Conservation (phyloP, 2,113 vertebrate species). For the Litocranius walleri region DNA sequence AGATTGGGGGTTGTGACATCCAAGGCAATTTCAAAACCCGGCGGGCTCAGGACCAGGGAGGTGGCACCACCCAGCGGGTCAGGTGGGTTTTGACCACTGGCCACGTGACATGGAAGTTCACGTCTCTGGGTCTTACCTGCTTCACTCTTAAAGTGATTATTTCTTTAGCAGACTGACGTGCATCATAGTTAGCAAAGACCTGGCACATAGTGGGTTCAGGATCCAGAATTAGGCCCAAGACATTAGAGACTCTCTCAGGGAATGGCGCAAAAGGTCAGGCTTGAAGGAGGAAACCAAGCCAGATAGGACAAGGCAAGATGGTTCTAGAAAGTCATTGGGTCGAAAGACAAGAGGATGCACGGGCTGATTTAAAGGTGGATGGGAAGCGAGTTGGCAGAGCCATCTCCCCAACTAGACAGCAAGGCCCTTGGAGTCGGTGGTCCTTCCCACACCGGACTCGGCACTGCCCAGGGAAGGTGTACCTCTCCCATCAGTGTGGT, state of each 20-base stretch:
- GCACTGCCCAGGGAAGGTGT: rapidly evolving
- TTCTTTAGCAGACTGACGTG: rapidly evolving
- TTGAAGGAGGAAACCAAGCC: not conserved
- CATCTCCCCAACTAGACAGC: rapidly evolving
- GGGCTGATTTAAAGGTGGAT: not conserved
- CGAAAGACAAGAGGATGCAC: rapidly evolving
- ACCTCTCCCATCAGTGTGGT: rapidly evolving
- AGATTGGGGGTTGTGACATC: not conserved
- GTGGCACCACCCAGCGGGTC: rapidly evolving
- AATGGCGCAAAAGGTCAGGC: not conserved
- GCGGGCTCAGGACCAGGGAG: not conserved
- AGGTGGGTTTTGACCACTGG: no score
- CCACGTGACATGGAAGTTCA: rapidly evolving
- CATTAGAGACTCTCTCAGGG: not conserved
- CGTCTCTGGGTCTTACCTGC: not conserved
- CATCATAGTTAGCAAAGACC: no score
- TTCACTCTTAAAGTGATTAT: not conserved
- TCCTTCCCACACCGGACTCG: not conserved
- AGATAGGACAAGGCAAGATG: rapidly evolving
- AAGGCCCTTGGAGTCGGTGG: rapidly evolving
- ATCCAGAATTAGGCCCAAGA: not conserved
- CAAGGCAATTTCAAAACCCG: not conserved
- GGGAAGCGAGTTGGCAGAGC: not conserved
- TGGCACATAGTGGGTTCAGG: rapidly evolving
- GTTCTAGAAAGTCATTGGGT: not conserved